Evolutionary conservation across 2,888 invertebrate species (phyloP).

Genomic region (Lottia gigantea): DNA sequence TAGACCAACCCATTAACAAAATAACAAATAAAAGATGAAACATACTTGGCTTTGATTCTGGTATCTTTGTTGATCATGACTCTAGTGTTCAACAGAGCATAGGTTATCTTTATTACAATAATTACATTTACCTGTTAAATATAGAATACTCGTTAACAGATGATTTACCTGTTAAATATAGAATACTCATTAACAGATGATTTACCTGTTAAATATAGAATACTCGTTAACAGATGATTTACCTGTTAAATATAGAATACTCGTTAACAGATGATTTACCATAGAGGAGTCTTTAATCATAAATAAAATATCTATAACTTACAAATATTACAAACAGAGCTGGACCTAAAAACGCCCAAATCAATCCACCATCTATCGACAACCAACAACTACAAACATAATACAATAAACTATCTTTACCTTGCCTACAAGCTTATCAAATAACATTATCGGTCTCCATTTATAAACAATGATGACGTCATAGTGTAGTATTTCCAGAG

Average conservation of each 20-base stretch:
- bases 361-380: slow-evolving; percentile 29
- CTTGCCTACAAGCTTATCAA: too few relatives aligned
- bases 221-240: slow-evolving; percentile 13
- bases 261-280: too few relatives aligned
- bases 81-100: slow-evolving; percentile 19
- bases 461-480: too few relatives aligned
- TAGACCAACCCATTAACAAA: too few relatives aligned
- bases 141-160: too few relatives aligned
- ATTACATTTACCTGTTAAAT: slow-evolving; percentile 31
- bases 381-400: slow-evolving; percentile 39
- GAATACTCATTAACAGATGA: background rate
- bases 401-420: background rate
- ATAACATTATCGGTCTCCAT: too few relatives aligned
- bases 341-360: slow-evolving; percentile 43
- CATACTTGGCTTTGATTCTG: slow-evolving; percentile 27
- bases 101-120: slow-evolving; percentile 26
- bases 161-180: slow-evolving; percentile 23
- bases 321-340: slow-evolving; percentile 34
- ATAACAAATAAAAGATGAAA: background rate
- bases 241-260: slow-evolving; percentile 23
- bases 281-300: too few relatives aligned
- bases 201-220: slow-evolving; percentile 26
- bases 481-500: too few relatives aligned
- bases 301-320: slow-evolving; percentile 12
- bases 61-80: slow-evolving; percentile 21